Evolutionary conservation across 2,113 vertebrate genomes (phyloP), one percentile per base, ranked within the genome.

Genomic region (Amazona vittata): DNA sequence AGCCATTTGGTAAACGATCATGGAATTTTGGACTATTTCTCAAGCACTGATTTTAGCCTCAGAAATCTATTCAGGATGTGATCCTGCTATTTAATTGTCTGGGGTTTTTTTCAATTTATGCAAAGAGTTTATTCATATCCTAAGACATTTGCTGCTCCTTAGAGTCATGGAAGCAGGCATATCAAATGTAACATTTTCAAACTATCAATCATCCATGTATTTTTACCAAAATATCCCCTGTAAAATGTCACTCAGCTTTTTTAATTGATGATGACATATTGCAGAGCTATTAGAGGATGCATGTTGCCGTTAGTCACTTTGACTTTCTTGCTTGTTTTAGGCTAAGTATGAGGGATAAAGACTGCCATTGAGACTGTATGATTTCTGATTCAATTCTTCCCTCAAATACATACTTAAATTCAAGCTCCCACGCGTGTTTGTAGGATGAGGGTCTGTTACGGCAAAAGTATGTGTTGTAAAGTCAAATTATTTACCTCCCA

Each of bases 1-100:
- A 89, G 94, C 89, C 90, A 75, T 93, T 97, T 96, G 96, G 93
- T 79, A 76, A 92, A 81, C 0, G 28, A 70, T 91, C 11, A 6
- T 82, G 95, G 95, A 94, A 79, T 86, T 86, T 52, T 85, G 93
- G 95, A 85, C n/a, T 0, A 0, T 71, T 89, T 79, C 70, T 93
- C 80, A 57, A 69, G 70, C 29, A 31, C 31, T 10, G 11, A 47
- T 81, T 86, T 68, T 57, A 73, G 52, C 28, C 70, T 74, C 69
- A 53, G 70, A 50, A 87, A 89, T 49, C 29, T 31, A 2, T 25
- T 73, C 65, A 79, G 77, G 41, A 44, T 31, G 65, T 15, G 28
- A 41, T 28, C 24, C 41, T 53, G 37, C 25, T 31, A 29, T 76
- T 89, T 82, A 71, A 75, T 79, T 69, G 5, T 35, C 70, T 55